Base-by-base conservation (phyloP, 1,140 invertebrate species). In the Theocolax elegans region DNA sequence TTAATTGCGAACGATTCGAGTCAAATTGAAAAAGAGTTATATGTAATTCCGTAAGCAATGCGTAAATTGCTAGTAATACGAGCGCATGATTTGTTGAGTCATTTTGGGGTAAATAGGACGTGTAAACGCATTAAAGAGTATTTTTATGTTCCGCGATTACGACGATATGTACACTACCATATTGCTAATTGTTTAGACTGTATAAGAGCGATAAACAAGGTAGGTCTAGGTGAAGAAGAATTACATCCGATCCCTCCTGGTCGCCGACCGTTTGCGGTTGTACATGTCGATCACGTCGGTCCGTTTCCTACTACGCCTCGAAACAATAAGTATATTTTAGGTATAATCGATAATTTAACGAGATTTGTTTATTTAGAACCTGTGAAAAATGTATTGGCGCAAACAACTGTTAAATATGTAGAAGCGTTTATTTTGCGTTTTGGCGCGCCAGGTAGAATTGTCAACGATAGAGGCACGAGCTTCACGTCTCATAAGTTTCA, bases 61-160 rank as follows among this genome's bases (percentile, higher is more conserved):
- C 29, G 71, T 15, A 72, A 73, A 42, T 21, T 53, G 4, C 1
- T 75, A 3, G 64, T 53, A 7, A 67, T 72, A 38, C 59, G 31
- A 31, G 19, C 51, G 27, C 67, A 73, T 31, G 71, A 75, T 23
- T 49, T 67, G 4, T 27, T 13, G 6, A 40, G 58, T 23, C 71
- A 74, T 54, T 65, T 60, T 48, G 73, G 67, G 3, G 15, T 72
- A 2, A 63, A 74, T 23, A 40, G 54, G 19, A 74, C 66, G 1
- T 6, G 69, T 12, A 27, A 42, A 8, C 54, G 60, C 19, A 29
- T 75, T 10, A 29, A 44, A 13, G 25, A 67, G 15, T 38, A 60
- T 35, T 75, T 58, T 67, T 72, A 67, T 40, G 72, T 72, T 54
- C 71, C 73, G 8, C 3, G 27, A 23, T 66, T 75, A 54, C 2